Conservation (phyloP, 2,888 invertebrate species). For the Trichogramma dendrolimi region DNA sequence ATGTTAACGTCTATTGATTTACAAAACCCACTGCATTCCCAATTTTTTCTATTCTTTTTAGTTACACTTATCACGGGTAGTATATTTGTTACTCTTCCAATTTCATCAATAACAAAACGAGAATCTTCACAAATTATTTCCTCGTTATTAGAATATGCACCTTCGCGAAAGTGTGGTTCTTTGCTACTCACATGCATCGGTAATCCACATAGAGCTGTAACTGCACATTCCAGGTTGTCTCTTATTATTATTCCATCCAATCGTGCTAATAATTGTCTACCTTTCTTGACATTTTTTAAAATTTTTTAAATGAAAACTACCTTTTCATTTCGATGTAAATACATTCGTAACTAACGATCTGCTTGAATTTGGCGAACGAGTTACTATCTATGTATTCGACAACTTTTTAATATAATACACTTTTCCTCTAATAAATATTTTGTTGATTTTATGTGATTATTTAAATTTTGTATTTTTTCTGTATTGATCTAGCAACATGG, state of each 20-base stretch:
- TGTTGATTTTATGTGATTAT: neutral
- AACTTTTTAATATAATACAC: constrained; percentile 2
- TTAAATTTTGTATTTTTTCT: neutral
- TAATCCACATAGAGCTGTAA: constrained; percentile 19
- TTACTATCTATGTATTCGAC: neutral
- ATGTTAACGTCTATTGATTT: too few species aligned
- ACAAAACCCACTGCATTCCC: too few species aligned
- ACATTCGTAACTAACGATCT: constrained; percentile 13
- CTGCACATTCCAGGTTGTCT: neutral
- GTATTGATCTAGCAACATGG: neutral
- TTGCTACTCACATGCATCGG: constrained; percentile 24
- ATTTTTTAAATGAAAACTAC: neutral
- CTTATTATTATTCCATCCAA: neutral
- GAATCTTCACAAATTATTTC: too few species aligned
- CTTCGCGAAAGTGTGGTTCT: constrained; percentile 26
- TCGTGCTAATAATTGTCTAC: constrained; percentile 12
- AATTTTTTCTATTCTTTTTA: too few species aligned
- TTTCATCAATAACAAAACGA: too few species aligned
- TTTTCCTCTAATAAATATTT: neutral
- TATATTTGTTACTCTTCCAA: too few species aligned
- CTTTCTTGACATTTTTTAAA: too few species aligned
- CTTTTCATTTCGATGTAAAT: constrained; percentile 16
- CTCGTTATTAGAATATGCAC: constrained; percentile 17
- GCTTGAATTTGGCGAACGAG: constrained; percentile 17
- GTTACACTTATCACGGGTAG: too few species aligned